These are phyloP conservation scores for Diceros bicornis DNA, from an alignment of 2,797 vertebrate genomes.

Conservation along the genomic window DNA sequence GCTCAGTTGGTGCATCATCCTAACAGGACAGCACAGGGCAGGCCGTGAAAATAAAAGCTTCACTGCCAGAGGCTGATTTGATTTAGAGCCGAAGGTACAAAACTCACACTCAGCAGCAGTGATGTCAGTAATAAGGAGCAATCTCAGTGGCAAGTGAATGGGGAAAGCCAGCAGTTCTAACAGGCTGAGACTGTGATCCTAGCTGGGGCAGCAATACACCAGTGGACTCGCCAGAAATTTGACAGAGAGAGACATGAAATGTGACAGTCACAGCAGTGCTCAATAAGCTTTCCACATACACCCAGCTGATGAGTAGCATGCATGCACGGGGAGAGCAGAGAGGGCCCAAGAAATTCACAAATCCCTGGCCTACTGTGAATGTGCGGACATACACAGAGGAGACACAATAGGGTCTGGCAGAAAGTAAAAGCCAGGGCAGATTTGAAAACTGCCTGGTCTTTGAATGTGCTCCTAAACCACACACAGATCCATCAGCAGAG, in stretches of 20 bases:
- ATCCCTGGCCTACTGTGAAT: background rate
- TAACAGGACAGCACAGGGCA: background rate
- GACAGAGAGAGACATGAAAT: background rate
- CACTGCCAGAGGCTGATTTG: background rate
- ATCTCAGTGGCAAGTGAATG: accelerated
- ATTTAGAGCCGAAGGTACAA: background rate
- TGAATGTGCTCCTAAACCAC: background rate
- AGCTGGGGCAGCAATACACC: background rate
- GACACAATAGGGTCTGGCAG: background rate
- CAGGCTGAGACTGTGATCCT: background rate
- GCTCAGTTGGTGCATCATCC: accelerated
- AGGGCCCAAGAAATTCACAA: background rate
- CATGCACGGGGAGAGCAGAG: background rate
- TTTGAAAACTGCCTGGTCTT: background rate
- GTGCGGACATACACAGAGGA: accelerated
- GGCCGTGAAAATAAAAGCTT: background rate
- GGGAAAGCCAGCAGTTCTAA: background rate
- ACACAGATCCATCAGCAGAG: accelerated
- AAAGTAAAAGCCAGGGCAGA: background rate
- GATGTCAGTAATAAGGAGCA: background rate
- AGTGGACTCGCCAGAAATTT: background rate
- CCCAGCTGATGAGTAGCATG: too few relatives aligned
- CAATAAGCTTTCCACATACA: accelerated
- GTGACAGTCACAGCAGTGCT: background rate
- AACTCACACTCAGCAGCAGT: background rate